Evolutionary conservation across 2,113 vertebrate species (phyloP), one percentile per base, ranked within the genome.

Genomic region (Alligator sinensis): DNA sequence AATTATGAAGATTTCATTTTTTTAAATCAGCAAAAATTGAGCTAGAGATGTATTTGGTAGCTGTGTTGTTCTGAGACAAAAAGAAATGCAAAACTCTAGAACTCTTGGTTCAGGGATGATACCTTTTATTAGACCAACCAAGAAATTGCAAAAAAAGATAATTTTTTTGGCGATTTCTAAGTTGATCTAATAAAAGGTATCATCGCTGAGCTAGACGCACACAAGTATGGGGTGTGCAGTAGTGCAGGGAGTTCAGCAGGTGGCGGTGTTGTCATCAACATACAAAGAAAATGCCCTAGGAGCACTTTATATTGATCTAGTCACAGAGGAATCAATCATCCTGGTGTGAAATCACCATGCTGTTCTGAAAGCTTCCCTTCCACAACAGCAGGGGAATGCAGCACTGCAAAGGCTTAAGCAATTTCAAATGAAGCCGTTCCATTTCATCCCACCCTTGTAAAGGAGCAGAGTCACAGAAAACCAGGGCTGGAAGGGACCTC

Each of bases 171-270:
- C 47, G 47, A 47, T 47, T 47, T 47, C 47, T 47, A 47, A 47
- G 47, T 47, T 47, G 47, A 47, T 47, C 7, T 47, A 47, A 47
- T 47, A 47, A 47, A 47, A 47, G 47, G 8, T 47, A 47, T 38
- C 38, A 38, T 47, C 47, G 47, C 8, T 47, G 47, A 47, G 47
- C 47, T 47, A 47, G 47, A 47, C 62, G 16, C 18, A 12, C 64
- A 74, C 59, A 59, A 9, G 47, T 47, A 47, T 47, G 22, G 68
- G 78, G 17, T 4, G 8, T 82, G 91, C 90, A 57, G 34, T 30
- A 4, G 64, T 63, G 80, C 12, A n/a, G 19, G 77, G n/a, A 83
- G 79, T 86, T 93, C 95, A 93, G 88, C 92, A 97, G 93, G 75
- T 95, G 94, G 90, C 80, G 85, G 76, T 83, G 55, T 93, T 80